phyloP scores from a whole-genome alignment of 2,888 invertebrate genomes.

The Kryphioiulus occultus region DNA sequence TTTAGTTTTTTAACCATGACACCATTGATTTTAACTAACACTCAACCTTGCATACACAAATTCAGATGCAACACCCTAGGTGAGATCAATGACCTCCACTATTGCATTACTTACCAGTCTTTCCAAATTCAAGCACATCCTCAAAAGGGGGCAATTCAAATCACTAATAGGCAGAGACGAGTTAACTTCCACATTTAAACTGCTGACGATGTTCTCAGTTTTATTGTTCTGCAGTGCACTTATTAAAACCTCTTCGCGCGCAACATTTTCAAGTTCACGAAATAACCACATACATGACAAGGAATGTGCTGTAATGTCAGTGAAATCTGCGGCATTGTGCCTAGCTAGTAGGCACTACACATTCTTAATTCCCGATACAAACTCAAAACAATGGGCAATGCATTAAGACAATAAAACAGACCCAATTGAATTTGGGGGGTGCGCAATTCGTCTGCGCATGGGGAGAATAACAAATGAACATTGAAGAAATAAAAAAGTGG shows the following conservation, averaged over 20 bases:
- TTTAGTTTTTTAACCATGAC: too few species aligned
- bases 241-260: background rate
- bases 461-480: conserved; percentile 1
- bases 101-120: background rate
- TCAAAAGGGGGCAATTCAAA: background rate
- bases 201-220: background rate
- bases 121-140: background rate
- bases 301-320: conserved; percentile 30
- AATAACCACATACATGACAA: conserved; percentile 24
- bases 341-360: background rate
- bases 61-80: too few species aligned
- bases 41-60: too few species aligned
- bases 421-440: background rate
- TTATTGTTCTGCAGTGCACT: background rate
- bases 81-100: too few species aligned
- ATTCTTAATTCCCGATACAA: conserved; percentile 18
- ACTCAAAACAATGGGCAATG: background rate
- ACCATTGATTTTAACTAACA: too few species aligned
- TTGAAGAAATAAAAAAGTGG: conserved; percentile 13
- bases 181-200: background rate
- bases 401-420: conserved; percentile 2
- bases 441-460: background rate
- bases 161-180: too few species aligned
- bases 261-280: background rate
- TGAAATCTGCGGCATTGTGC: conserved; percentile 14